These are phyloP conservation scores for Ormia ochracea DNA, from an alignment of 2,888 invertebrate genomes.

Conservation along the genomic window DNA sequence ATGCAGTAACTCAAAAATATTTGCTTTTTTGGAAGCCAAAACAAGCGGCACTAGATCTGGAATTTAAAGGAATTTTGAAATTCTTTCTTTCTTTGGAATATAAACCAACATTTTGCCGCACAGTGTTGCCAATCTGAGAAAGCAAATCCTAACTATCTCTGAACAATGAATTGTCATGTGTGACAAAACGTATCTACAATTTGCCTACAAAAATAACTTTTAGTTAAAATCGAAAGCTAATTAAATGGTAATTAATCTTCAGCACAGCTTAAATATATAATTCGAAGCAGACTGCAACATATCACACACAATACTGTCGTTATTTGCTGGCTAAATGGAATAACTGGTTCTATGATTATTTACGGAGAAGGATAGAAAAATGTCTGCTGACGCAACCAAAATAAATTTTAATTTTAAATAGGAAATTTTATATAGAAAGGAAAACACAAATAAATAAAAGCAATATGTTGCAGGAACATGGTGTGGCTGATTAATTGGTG, in stretches of 20 bases:
- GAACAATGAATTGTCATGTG: too few relatives aligned
- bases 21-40: too few relatives aligned
- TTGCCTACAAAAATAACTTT: too few relatives aligned
- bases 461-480: slow-evolving; percentile 55
- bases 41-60: too few relatives aligned
- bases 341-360: slow-evolving; percentile 60
- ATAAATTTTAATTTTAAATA: slow-evolving; percentile 11
- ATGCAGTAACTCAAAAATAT: too few relatives aligned
- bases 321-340: slow-evolving; percentile 40
- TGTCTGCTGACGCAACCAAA: neutral
- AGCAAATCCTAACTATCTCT: too few relatives aligned
- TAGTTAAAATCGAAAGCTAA: slow-evolving; percentile 36
- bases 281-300: slow-evolving; percentile 45
- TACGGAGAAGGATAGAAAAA: slow-evolving; percentile 49
- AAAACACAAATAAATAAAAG: slow-evolving; percentile 45
- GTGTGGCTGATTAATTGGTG: slow-evolving; percentile 62
- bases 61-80: too few relatives aligned
- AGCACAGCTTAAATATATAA: slow-evolving; percentile 41
- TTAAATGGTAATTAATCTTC: slow-evolving; percentile 53
- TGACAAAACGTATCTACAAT: too few relatives aligned
- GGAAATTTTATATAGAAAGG: neutral
- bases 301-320: neutral
- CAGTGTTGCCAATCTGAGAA: neutral
- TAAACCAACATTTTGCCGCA: too few relatives aligned
- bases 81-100: too few relatives aligned